phyloP scores from a whole-genome alignment of 2,113 vertebrate genomes.

The Pica pica region DNA sequence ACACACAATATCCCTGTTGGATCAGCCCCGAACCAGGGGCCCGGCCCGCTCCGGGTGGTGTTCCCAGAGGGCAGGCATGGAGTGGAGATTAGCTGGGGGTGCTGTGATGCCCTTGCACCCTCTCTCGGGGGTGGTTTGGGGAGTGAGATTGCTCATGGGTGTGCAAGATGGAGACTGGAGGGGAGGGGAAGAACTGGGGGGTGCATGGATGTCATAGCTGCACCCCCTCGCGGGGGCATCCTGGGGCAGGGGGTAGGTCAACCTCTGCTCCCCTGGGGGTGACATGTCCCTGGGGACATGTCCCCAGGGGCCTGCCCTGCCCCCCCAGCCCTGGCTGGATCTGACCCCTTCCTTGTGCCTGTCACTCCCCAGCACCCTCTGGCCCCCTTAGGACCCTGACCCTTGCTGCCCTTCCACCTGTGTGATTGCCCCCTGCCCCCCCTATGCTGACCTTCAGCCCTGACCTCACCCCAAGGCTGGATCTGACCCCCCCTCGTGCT shows the following conservation, averaged over 20 bases:
- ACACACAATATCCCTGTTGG: fast-evolving
- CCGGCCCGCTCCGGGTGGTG: fast-evolving
- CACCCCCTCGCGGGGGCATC: background rate
- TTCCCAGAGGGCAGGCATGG: background rate
- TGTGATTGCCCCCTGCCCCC: background rate
- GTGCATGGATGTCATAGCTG: too few relatives aligned
- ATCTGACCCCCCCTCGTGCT: fast-evolving
- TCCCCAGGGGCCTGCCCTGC: background rate
- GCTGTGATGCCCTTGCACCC: background rate
- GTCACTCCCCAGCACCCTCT: background rate
- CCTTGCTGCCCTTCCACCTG: fast-evolving
- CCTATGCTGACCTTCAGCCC: background rate
- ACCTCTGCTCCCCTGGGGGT: too few relatives aligned
- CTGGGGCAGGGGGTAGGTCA: background rate
- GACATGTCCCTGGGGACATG: background rate
- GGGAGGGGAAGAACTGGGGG: background rate
- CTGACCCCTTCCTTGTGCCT: background rate
- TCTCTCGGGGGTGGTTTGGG: background rate
- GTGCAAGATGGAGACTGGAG: background rate
- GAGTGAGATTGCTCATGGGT: background rate
- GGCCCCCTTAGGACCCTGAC: background rate
- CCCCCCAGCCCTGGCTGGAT: background rate
- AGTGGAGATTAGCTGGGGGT: background rate
- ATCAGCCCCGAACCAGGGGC: fast-evolving
- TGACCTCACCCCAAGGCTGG: background rate